Percentiles rank a stretch among this genome's conserved stretches.
Conservation (phyloP, 2,888 invertebrate species). For the Metalampra italica region DNA sequence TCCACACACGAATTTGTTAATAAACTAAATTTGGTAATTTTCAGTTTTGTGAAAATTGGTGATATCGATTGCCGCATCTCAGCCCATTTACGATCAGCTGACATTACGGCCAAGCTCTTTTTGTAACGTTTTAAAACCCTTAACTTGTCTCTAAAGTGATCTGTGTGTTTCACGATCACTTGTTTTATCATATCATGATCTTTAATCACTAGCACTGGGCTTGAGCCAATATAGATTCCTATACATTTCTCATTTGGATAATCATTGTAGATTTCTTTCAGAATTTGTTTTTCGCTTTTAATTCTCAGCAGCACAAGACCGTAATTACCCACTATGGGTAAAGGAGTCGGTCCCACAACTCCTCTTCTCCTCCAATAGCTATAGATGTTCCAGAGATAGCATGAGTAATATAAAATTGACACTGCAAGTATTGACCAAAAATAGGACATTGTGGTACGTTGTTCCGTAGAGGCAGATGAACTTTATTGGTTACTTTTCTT, state of each 20-base stretch:
- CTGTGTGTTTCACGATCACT: background rate
- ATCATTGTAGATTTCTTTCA: background rate
- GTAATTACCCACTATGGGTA: slow-evolving; percentile 3
- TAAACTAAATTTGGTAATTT: background rate
- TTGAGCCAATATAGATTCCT: background rate
- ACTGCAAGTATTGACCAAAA: too few relatives aligned
- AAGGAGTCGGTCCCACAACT: slow-evolving; percentile 1
- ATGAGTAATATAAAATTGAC: background rate
- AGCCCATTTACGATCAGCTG: background rate
- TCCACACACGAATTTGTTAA: background rate
- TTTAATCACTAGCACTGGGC: background rate
- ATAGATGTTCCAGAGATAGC: background rate
- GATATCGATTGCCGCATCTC: background rate
- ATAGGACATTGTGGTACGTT: too few relatives aligned
- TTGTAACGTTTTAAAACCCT: background rate
- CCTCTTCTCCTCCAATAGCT: slow-evolving; percentile 1
- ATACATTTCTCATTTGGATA: slow-evolving; percentile 3
- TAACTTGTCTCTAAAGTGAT: background rate
- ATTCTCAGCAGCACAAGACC: background rate
- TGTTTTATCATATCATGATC: slow-evolving; percentile 3
- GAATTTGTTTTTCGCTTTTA: background rate
- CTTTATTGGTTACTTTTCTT: too few relatives aligned
- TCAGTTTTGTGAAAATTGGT: slow-evolving; percentile 1
- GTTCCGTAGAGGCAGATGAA: too few relatives aligned
- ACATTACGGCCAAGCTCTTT: background rate